Base-by-base conservation (phyloP, 1,140 invertebrate genomes). In the Manduca sexta region DNA sequence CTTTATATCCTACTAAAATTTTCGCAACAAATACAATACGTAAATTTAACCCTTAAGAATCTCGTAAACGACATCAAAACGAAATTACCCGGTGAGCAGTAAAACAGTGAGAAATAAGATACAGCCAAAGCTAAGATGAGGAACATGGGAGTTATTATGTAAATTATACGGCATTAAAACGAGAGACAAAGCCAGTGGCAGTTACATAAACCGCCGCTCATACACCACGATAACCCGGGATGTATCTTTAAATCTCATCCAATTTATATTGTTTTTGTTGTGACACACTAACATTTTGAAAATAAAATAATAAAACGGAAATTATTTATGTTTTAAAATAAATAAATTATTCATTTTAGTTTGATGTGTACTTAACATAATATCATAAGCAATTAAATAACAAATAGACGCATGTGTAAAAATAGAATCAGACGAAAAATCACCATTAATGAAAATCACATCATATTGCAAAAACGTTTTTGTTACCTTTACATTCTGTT, bases 141-240 rank as follows among this genome's bases (percentile, higher is more conserved):
- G 7, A 30, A 12, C 21, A 10, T 42, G 40, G 40, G 40, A 14
- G 18, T 42, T 42, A 42, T 42, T 42, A 42, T 42, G 40, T 16
- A 42, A 30, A 42, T 42, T 42, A 30, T 30, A 42, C 21, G n/a
- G 26, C 21, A 31, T 42, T 42, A 42, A 42, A 42, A 42, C 40
- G 21, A 42, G 17, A 29, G 26, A 42, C 18, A 42, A 18, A n/a
- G n/a, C 18, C 40, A 42, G 18, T 42, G 18, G 14, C 40, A 29
- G 3, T 42, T 29, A 29, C 40, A 42, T 13, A 42, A 26, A 30
- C 8, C 21, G 13, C 5, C 14, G 6, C 14, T 35, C n/a, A 5
- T 6, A 12, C n/a, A 35, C 26, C n/a, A 7, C 14, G 12, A 42
- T 29, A 13, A 35, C 14, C 8, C n/a, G 34, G 6, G n/a, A 1